Evolutionary conservation across 2,888 invertebrate species (phyloP), one percentile per base, ranked within the genome.

Genomic region (Xiphydria camelus): DNA sequence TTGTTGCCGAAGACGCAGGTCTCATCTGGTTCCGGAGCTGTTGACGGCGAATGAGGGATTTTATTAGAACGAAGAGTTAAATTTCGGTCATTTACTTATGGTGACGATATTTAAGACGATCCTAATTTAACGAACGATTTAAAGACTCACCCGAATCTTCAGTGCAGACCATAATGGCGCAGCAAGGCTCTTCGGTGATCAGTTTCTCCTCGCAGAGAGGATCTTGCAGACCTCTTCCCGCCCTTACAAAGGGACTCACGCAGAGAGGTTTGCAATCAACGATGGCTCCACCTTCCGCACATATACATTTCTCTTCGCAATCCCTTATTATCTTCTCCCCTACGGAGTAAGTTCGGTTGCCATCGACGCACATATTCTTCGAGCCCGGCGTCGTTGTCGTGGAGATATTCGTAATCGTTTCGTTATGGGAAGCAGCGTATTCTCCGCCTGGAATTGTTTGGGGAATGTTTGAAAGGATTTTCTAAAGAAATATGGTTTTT

Each of bases 291-390:
- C 81, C 82, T 0, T 73, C 62, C 17, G 78, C 77, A 64, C 92
- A 92, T 17, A 85, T 84, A 66, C 92, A 92, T 2, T 83, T 78
- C 52, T 89, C 88, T 43, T 91, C 88, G 64, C 92, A 93, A 31
- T 83, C 88, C 25, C 85, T 81, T 47, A 86, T 82, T 55, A 90
- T 78, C 54, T 80, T 83, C 57, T 89, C 87, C 1, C 91, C 91
- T 38, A 85, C 73, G 37, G 75, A 73, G 51, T 81, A 82, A 1
- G 78, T 80, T 39, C 76, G 63, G 5, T 77, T 78, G 9, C 75
- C 76, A 53, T 76, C 71, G 49, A 68, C 61, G 52, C 78, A 78
- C 14, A 47, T 47, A 10, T 39, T 35, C 55, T 21, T 9, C 6
- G 21, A n/a, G 4, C 2, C 19, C 6, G 22, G 14, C 4, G 22